phyloP scores from a whole-genome alignment of 2,797 vertebrate genomes.

The Novumbra hubbsi region DNA sequence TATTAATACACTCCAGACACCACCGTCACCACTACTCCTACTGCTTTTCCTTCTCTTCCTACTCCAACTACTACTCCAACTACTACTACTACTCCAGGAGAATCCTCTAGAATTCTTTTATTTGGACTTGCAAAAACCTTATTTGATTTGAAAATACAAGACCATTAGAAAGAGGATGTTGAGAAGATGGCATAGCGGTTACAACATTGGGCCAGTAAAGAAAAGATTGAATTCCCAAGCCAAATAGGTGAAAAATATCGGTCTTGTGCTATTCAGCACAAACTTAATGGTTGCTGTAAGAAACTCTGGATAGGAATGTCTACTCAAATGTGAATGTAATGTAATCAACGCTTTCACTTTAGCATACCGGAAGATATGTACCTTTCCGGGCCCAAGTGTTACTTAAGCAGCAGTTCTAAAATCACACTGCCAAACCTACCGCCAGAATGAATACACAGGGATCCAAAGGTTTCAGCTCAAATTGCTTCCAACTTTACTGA shows the following conservation, averaged over 20 bases:
- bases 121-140: neutral
- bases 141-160: neutral
- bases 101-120: neutral
- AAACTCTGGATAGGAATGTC: neutral
- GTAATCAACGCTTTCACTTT: neutral
- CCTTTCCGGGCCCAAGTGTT: neutral
- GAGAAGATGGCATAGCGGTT: neutral
- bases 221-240: too few species aligned
- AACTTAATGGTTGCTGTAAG: too few species aligned
- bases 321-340: neutral
- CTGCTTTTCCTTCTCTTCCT: too few species aligned
- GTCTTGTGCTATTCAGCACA: too few species aligned
- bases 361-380: neutral
- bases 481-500: slow-evolving; percentile 50
- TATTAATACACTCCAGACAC: slow-evolving; percentile 10
- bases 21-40: neutral
- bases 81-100: neutral
- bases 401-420: slow-evolving; percentile 12
- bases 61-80: too few species aligned
- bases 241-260: too few species aligned
- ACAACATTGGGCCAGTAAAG: too few species aligned
- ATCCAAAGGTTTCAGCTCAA: slow-evolving; percentile 41
- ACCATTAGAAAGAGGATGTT: neutral
- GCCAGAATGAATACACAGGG: slow-evolving; percentile 34
- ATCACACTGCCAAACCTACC: neutral